Conservation (phyloP, 2,797 vertebrate species). For the Aldrovandia affinis region DNA sequence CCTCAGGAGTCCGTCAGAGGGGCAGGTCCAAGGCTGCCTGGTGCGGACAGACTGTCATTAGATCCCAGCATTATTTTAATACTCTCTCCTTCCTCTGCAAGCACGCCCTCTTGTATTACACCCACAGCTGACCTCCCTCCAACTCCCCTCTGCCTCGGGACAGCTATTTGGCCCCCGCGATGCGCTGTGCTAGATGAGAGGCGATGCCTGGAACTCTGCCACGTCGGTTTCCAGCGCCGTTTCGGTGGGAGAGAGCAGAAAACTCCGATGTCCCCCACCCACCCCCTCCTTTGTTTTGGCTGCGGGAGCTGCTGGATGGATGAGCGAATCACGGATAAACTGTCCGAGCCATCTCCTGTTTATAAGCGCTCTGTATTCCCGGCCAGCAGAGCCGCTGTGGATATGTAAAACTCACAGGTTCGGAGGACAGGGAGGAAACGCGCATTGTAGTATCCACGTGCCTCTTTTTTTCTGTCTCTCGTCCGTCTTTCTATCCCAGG, state of each 20-base stretch:
- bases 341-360: conserved; percentile 29
- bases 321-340: conserved; percentile 4
- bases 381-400: conserved; percentile 28
- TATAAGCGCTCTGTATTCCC: conserved; percentile 26
- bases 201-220: not conserved
- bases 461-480: not conserved
- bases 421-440: conserved; percentile 32
- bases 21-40: conserved; percentile 59
- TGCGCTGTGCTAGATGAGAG: conserved; percentile 37
- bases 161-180: conserved; percentile 47
- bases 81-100: conserved; percentile 21
- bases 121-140: not conserved
- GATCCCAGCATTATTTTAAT: conserved; percentile 52
- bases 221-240: not conserved
- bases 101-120: conserved; percentile 1
- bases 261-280: not conserved
- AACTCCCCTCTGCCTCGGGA: not conserved
- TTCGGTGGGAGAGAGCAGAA: not conserved
- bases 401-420: conserved; percentile 34
- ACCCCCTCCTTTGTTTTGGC: conserved; percentile 25
- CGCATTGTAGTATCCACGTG: conserved; percentile 49
- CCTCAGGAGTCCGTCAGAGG: conserved; percentile 64
- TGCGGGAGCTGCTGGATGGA: not conserved
- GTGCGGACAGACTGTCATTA: conserved; percentile 65
- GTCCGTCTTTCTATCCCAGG: not conserved